These are phyloP conservation scores for Nemotelus pantherinus DNA, from an alignment of 2,888 invertebrate species.

Conservation along the genomic window DNA sequence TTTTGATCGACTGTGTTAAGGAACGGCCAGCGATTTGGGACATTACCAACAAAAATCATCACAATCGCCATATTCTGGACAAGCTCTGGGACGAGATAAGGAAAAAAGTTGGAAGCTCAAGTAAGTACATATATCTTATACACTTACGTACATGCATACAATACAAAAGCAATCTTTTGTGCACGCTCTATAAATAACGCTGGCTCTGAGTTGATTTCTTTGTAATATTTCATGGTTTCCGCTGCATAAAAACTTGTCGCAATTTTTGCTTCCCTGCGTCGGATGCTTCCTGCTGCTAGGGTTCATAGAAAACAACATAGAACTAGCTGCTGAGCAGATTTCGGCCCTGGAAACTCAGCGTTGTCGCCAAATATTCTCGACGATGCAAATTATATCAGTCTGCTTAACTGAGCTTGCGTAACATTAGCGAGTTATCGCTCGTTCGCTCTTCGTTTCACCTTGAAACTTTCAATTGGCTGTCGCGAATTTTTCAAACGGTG, in stretches of 20 bases:
- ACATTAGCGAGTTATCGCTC: not conserved
- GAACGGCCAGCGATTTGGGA: constrained; percentile 37
- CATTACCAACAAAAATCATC: constrained; percentile 32
- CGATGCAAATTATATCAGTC: not conserved
- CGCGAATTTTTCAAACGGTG: not conserved
- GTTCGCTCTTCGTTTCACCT: constrained; percentile 8
- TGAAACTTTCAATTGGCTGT: not conserved
- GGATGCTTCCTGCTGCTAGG: not conserved
- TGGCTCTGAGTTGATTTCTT: not conserved
- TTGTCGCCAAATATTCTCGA: not conserved
- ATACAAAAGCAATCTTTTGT: no score
- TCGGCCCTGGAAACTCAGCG: constrained; percentile 1
- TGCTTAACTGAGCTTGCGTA: constrained; percentile 31
- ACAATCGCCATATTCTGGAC: constrained; percentile 34
- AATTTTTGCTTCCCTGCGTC: not conserved
- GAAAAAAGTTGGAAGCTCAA: constrained; percentile 37
- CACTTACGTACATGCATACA: not conserved
- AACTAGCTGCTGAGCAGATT: not conserved
- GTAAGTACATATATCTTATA: constrained; percentile 5
- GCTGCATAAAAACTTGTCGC: not conserved
- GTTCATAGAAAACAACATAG: no score
- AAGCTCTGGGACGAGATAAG: constrained; percentile 40
- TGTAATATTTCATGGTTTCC: not conserved
- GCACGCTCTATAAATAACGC: not conserved
- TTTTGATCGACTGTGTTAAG: constrained; percentile 18